Base-by-base conservation (phyloP, 2,113 vertebrate genomes). In the Callipepla squamata region DNA sequence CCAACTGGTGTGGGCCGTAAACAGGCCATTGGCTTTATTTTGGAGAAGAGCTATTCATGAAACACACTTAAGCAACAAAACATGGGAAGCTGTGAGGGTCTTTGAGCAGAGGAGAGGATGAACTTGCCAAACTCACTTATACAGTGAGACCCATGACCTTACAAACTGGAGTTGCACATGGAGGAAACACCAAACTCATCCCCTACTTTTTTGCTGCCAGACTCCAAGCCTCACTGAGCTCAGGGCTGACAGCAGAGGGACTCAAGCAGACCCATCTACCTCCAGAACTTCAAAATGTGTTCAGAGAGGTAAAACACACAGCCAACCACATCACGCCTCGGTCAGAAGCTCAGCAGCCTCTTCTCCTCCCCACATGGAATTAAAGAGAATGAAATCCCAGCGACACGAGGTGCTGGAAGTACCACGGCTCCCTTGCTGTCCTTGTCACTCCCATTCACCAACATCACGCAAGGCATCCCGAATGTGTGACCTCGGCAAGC, bases 81-180 rank as follows among this genome's bases (percentile, higher is more conserved):
- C 0, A 38, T 45, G 45, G 50, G 86, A 85, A 89, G 85, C 78
- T 65, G 42, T 25, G 67, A 92, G 74, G 34, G 63, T 91, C 59
- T 84, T 95, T 93, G 92, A 63, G 67, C 92, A 92, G 92, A 69
- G 66, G 80, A 9, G 42, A 93, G 63, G 91, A 91, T 80, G 86
- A 76, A 92, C 92, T 92, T 92, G 77, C 90, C 89, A 87, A 87
- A 53, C 21, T 16, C 12, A 2, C 78, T 95, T 93, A 94, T 81
- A 82, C 89, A 95, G 90, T 83, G 92, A 90, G 70, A 63, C 38
- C 73, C 25, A 69, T 18, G 80, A 68, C 36, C 94, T 61, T 48
- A 51, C 80, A 73, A 34, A 45, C 74, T 1, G 53, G 92, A 55
- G 40, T 13, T 61, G 70, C 70, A n/a, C 40, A 0, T 32, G 86